Evolutionary conservation across 2,797 vertebrate species (phyloP), one percentile per base, ranked within the genome.

Genomic region (Chelon labrosus): DNA sequence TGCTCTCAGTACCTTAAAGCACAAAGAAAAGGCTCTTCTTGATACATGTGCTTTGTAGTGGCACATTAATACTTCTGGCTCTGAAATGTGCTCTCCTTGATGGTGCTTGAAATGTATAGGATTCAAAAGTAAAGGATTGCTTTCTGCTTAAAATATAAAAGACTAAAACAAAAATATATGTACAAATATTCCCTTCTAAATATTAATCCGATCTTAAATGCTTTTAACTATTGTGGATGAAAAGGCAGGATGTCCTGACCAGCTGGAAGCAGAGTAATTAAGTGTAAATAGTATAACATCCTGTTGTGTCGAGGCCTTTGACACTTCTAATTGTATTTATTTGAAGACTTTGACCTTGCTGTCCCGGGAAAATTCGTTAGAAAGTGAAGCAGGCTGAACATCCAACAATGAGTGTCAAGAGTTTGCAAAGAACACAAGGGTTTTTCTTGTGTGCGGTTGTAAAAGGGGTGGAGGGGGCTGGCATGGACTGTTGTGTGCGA

Each of bases 261-360:
- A 53, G 61, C 39, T 83, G 54, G 82, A 85, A 77, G 82, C 79
- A 70, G 46, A 66, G 84, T 90, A 93, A 94, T 94, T 92, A 93
- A 86, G 81, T 83, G 82, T 90, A 92, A 92, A 91, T 69, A 79
- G 70, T 72, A 60, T 50, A 90, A 92, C 84, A 89, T 77, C 77
- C 76, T 84, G 77, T 70, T 80, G 70, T 80, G 85, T 88, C 63
- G 57, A 82, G 91, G 82, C 86, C 82, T 91, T 85, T 92, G 90
- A 91, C 90, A 84, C 80, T 59, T 90, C 73, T 91, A 93, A 94
- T 94, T 93, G 85, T 80, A 70, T 93, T 92, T 90, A 83, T 93
- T 93, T 91, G 89, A 93, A 91, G 82, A 83, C 66, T 72, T 3
- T 90, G 88, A 89, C 90, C 91, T 85, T 75, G 59, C 65, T 16